Base-by-base conservation (phyloP, 2,888 invertebrate genomes). In the Hyposoter dolosus region DNA sequence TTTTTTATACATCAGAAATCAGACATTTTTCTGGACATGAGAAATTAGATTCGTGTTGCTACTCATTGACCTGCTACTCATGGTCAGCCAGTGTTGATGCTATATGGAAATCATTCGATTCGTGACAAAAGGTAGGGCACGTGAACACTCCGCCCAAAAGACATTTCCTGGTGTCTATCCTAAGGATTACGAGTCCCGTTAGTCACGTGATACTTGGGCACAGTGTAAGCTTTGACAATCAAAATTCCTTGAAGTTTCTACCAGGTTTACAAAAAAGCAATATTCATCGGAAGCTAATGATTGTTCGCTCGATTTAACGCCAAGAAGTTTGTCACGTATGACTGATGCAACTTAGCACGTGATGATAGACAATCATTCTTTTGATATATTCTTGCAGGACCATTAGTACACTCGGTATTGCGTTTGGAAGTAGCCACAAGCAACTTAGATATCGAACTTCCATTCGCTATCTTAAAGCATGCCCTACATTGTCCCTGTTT, bases 401-500 rank as follows among this genome's bases (percentile, higher is more conserved):
- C 50, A 19, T 50, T 50, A 43, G 76, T 15, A 35, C 47, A 66
- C 50, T 66, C 32, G 43, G 7, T n/a, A 50, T 68, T 60, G 60
- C 35, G 53, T 68, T 28, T n/a, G 28, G 19, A 43, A 50, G 35
- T 40, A 45, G 17, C 43, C 23, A 50, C 56, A 66, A 81, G 28
- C 28, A 40, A 65, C 35, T 74, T 65, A 28, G n/a, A 72, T 53
- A 74, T 80, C 40, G 35, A 80, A 65, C 15, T 53, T 40, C 43
- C 72, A 81, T 81, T 28, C n/a, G 40, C 81, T 19, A 47, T 74
- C n/a, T 47, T 40, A 53, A 66, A 66, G 65, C 65, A 50, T 40
- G 65, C 65, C 43, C 40, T 45, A 71, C 69, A 79, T 35, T 50
- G 79, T 79, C 71, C n/a, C 72, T 81, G 45, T 81, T 81, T 74